Conservation (phyloP, 2,113 vertebrate genomes). For the Amphiprion ocellaris region DNA sequence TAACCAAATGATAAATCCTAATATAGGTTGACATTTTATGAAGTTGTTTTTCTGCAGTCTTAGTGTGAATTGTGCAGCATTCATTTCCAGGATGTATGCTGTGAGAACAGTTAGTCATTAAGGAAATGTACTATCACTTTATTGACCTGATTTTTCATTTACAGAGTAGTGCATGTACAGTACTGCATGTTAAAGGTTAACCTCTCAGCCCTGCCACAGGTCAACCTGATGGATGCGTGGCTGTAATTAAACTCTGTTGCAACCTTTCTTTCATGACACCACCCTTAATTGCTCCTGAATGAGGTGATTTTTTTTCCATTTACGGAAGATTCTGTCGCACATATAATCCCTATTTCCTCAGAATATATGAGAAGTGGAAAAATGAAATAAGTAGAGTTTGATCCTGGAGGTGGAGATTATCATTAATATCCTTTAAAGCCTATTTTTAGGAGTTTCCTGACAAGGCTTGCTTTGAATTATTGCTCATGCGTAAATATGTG, state of each 20-base stretch:
- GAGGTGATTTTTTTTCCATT: not conserved
- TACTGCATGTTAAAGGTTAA: conserved; percentile 46
- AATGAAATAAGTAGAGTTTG: no score
- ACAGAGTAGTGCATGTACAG: conserved; percentile 6
- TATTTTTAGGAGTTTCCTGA: not conserved
- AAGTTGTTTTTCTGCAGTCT: not conserved
- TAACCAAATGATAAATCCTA: not conserved
- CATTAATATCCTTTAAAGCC: not conserved
- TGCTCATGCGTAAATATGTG: no score
- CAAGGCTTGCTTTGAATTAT: no score
- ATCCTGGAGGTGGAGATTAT: not conserved
- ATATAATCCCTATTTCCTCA: not conserved
- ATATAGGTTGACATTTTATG: not conserved
- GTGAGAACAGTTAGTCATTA: not conserved
- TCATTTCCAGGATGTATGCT: not conserved
- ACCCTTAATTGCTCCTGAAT: not conserved
- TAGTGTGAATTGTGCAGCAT: not conserved
- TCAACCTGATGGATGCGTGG: not conserved
- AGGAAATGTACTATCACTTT: conserved; percentile 27
- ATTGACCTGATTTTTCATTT: conserved; percentile 43
- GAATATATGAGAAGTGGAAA: no score
- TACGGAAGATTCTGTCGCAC: not conserved
- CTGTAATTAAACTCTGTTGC: not conserved
- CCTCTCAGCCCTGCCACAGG: not conserved
- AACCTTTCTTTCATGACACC: not conserved